phyloP scores from a whole-genome alignment of 92 coral and sea anemone genomes.

The Ricordea florida region DNA sequence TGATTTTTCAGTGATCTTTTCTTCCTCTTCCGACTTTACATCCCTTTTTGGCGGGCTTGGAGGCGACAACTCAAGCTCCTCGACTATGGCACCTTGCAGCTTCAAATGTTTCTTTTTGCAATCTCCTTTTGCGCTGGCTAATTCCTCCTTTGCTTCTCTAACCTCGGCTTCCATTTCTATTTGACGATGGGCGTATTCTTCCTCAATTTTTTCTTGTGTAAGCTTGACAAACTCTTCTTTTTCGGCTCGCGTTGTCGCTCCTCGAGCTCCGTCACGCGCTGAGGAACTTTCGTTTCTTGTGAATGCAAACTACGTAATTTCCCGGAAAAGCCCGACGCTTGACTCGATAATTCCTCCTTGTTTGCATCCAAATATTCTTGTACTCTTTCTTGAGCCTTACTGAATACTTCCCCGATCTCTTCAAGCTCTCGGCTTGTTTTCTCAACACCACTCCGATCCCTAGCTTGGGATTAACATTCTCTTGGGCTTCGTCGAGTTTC shows the following conservation, averaged over 20 bases:
- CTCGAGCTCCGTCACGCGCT: not conserved
- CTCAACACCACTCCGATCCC: too few relatives aligned
- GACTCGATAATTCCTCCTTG: conserved; percentile 7
- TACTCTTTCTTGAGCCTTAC: not conserved
- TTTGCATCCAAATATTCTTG: not conserved
- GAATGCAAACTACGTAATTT: not conserved
- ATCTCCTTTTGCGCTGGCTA: too few relatives aligned
- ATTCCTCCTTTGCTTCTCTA: not conserved
- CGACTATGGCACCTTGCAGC: too few relatives aligned
- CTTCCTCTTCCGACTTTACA: too few relatives aligned
- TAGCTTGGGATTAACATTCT: too few relatives aligned
- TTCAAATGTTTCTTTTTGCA: too few relatives aligned
- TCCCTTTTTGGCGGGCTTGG: too few relatives aligned
- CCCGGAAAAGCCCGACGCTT: not conserved
- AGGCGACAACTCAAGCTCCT: too few relatives aligned
- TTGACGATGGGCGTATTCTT: not conserved
- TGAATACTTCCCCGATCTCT: too few relatives aligned
- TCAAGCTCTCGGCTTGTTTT: too few relatives aligned
- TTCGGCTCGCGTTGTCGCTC: not conserved
- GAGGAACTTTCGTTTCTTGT: not conserved
- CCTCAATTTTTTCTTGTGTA: not conserved
- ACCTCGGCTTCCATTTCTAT: not conserved
- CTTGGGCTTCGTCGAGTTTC: too few relatives aligned
- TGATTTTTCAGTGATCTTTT: too few relatives aligned
- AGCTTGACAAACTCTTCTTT: not conserved